Conservation (phyloP, 2,888 invertebrate species). For the Drosophila phalerata region DNA sequence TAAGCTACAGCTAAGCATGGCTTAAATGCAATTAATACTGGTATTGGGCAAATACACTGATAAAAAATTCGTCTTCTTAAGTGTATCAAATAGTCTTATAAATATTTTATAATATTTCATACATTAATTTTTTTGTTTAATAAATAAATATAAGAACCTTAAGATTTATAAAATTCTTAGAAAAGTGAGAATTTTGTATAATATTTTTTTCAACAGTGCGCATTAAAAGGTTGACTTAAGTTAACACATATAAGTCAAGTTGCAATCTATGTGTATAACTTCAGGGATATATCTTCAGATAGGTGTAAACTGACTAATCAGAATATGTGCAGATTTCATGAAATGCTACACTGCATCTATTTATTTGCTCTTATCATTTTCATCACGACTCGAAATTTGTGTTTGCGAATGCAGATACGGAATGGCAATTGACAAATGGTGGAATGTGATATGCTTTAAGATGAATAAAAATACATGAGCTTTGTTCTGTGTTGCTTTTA, state of each 20-base stretch:
- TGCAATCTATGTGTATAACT: too few species aligned
- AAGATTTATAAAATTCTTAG: too few species aligned
- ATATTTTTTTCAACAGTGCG: too few species aligned
- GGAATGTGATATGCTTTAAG: slow-evolving; percentile 70
- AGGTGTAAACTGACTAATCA: slow-evolving; percentile 4
- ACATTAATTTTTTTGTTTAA: too few species aligned
- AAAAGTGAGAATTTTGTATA: too few species aligned
- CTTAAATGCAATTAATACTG: not conserved
- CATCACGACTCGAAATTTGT: slow-evolving; percentile 29
- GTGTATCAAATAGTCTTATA: too few species aligned
- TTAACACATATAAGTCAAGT: too few species aligned
- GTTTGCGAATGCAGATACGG: slow-evolving; percentile 40
- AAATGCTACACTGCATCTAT: slow-evolving; percentile 14
- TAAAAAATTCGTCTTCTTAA: too few species aligned
- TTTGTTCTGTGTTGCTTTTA: slow-evolving; percentile 30
- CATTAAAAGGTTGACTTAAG: too few species aligned
- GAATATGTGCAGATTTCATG: slow-evolving; percentile 5
- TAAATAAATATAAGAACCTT: too few species aligned
- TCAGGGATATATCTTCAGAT: too few species aligned
- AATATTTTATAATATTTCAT: too few species aligned
- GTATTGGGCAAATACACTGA: not conserved
- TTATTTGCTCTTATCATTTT: slow-evolving; percentile 8
- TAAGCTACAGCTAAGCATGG: not conserved
- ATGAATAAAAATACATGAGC: slow-evolving; percentile 62
- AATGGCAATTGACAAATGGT: slow-evolving; percentile 18